Evolutionary conservation across 1,140 invertebrate species (phyloP), one percentile per base, ranked within the genome.

Genomic region (Drosophila lacteicornis): DNA sequence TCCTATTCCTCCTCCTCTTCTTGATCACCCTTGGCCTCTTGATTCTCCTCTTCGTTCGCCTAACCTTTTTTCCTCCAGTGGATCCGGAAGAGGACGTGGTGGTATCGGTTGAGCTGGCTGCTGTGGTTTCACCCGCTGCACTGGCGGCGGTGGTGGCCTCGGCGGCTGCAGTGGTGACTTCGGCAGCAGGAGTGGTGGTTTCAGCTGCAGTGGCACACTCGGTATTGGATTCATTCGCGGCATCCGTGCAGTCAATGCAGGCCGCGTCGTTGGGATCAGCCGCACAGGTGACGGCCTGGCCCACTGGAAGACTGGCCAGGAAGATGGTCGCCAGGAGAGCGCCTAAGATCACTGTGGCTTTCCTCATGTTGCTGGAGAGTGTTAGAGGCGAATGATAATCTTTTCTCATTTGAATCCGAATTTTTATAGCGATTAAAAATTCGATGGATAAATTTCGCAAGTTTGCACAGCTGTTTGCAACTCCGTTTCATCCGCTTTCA

Each of bases 291-390:
- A 63, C 51, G 1, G 61, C 61, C 17, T 58, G 36, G 19, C 55
- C 25, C 0, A 13, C 1, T 1, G 61, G 61, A 7, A 65, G 17
- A 5, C 36, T 13, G 17, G 36, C 53, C 25, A 65, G 1, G 17
- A 65, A 33, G 38, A 66, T 47, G 43, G 63, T 66, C 42, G 45
- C 42, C 56, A 66, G 43, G 5, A 66, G 19, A 7, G 3, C 22
- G n/a, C 55, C 43, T 2, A 66, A 12, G 30, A 46, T 46, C n/a
- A 66, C 22, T 12, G 30, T 15, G 1, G 33, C 33, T 11, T 63
- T 67, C 3, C 33, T 67, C 65, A 67, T 67, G 11, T 49, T 63
- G 45, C 59, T 40, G 58, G 4, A 1, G 12, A 6, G 17, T 22
- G 17, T 0, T 15, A 15, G 62, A 25, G 56, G 8, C 2, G 8